Conservation (phyloP, 2,797 vertebrate genomes). For the Zenarchopterus dispar region DNA sequence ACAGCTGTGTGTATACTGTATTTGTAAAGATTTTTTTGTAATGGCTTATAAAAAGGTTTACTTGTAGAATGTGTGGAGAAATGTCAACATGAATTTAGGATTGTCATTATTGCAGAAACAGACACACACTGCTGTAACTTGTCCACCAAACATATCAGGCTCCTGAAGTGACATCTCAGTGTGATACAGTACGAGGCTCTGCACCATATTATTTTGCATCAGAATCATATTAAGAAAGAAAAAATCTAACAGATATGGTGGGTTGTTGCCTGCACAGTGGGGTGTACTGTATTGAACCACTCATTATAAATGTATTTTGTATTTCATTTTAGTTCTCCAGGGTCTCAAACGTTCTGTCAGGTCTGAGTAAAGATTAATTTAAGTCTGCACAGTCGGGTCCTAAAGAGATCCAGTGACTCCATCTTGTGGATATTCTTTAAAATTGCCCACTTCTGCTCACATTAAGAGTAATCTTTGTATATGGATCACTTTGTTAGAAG, state of each 20-base stretch:
- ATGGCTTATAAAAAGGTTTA: slow-evolving; percentile 34
- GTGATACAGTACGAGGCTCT: not conserved
- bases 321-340: not conserved
- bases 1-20: slow-evolving; percentile 74
- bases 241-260: not conserved
- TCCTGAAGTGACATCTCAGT: not conserved
- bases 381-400: slow-evolving; percentile 3
- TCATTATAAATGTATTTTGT: slow-evolving; percentile 10
- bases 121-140: not conserved
- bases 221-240: not conserved
- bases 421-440: slow-evolving; percentile 57
- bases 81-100: slow-evolving; percentile 13
- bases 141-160: not conserved
- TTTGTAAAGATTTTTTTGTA: slow-evolving; percentile 25
- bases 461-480: not conserved
- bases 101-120: slow-evolving; percentile 18
- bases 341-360: not conserved
- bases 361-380: slow-evolving; percentile 3
- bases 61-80: slow-evolving; percentile 38
- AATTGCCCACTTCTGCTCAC: slow-evolving; percentile 2
- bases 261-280: slow-evolving; percentile 2
- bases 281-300: not conserved
- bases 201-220: not conserved
- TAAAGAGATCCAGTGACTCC: slow-evolving; percentile 31
- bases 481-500: not conserved